Evolutionary conservation across 1,140 invertebrate species (phyloP), one percentile per base, ranked within the genome.

Genomic region (Thaumatotibia leucotreta): DNA sequence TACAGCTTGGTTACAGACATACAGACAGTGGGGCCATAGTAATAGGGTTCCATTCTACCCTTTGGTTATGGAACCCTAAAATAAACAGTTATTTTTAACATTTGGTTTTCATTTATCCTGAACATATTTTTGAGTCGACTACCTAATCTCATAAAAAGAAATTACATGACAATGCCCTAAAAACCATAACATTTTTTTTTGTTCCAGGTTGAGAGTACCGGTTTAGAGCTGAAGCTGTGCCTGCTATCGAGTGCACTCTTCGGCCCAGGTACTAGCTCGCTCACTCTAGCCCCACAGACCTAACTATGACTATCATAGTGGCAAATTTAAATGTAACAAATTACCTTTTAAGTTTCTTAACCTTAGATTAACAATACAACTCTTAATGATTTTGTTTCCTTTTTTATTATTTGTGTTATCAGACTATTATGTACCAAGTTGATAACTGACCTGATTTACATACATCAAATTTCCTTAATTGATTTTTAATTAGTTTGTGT

Each of bases 241-340:
- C 71, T 63, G 72, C 73, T 76, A 69, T 58, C 67, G 61, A 62
- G 70, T 63, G 77, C 86, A 88, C 84, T 77, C 77, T 81, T 80
- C 69, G 63, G 80, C 82, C 70, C 79, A 91, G 88, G 88, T 91
- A 91, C 84, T 86, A 84, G 71, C 75, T 75, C 66, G 69, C 72
- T 80, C 74, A 78, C 75, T 67, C 64, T 76, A 82, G 76, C 76
- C 77, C 72, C 69, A 74, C 80, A 88, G 83, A 87, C 83, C 78
- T 86, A 85, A 81, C 85, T 87, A 87, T 89, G 81, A 80, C 72
- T 66, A 72, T 79, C 83, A 88, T 89, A 89, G 84, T 83, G 80
- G 79, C 80, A 86, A 80, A 75, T 79, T 78, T 80, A 64, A 75
- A 79, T 82, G 82, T 85, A 87, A 87, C 81, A 88, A 81, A 83